Evolutionary conservation across 2,888 invertebrate genomes (phyloP), one percentile per base, ranked within the genome.

Genomic region (Alloscopus bannaensis): DNA sequence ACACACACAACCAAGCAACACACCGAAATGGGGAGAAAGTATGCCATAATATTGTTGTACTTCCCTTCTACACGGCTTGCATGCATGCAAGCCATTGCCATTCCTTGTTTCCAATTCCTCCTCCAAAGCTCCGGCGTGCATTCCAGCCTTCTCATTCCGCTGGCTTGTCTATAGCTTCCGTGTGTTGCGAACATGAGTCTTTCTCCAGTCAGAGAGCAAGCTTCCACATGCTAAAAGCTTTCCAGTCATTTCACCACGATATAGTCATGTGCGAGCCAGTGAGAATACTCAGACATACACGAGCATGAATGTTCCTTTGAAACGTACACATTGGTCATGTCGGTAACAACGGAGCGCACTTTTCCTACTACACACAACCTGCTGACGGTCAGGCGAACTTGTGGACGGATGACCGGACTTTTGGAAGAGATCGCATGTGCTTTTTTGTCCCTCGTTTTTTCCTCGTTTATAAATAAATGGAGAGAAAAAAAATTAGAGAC

Each of bases 211-310:
- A 60, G 3, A 76, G 68, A 76, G 69, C 69, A 18, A 59, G 76
- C 76, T 77, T 77, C 64, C 76, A 69, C 76, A 69, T 64, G 69
- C 76, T 77, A 77, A 77, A 77, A 77, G 76, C 69, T 77, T 77
- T 77, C 64, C 69, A 60, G 52, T 69, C 64, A 77, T 77, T 77
- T 52, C 76, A 62, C 69, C 69, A 69, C n/a, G n/a, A n/a, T n/a
- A 69, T 69, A 77, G 76, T 77, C 76, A 75, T 75, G 11, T 4
- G 47, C 73, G 57, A 57, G 55, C 29, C 31, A 73, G 72, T 20
- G 45, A 55, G n/a, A 1, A 59, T 3, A 59, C 40, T n/a, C n/a
- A n/a, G n/a, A n/a, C n/a, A n/a, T n/a, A n/a, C 18, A 6, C 18
- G 11, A 52, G 13, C 18, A 13, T 18, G 50, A 20, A 2, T 31